These are phyloP conservation scores for Taphrorychus bicolor DNA, from an alignment of 2,888 invertebrate genomes.

Conservation along the genomic window DNA sequence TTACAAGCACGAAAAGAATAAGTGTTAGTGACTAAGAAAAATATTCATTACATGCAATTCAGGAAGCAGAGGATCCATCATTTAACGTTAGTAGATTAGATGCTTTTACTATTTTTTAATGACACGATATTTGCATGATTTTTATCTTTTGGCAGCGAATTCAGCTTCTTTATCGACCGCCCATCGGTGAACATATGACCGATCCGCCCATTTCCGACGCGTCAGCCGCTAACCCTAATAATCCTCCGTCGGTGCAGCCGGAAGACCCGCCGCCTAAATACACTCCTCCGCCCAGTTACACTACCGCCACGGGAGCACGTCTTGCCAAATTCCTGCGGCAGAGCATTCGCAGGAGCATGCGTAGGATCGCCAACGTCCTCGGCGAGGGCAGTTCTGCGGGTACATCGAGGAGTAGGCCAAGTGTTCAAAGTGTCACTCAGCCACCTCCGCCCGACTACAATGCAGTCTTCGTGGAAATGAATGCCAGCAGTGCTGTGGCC, in stretches of 20 bases:
- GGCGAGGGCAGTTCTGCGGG: slow-evolving; percentile 58
- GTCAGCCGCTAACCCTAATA: slow-evolving; percentile 45
- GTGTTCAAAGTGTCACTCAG: slow-evolving; percentile 22
- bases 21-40: too few species aligned
- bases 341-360: slow-evolving; percentile 79
- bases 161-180: slow-evolving; percentile 82
- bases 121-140: background rate
- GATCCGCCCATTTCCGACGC: slow-evolving; percentile 57
- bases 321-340: slow-evolving; percentile 77
- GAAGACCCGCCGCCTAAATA: slow-evolving; percentile 91
- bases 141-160: slow-evolving; percentile 78
- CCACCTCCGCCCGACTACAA: slow-evolving; percentile 70
- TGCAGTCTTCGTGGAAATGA: slow-evolving; percentile 69
- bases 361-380: slow-evolving; percentile 68
- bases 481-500: slow-evolving; percentile 57
- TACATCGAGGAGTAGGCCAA: slow-evolving; percentile 27
- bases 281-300: slow-evolving; percentile 92
- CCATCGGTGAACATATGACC: slow-evolving; percentile 62
- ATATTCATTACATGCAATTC: too few species aligned
- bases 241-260: slow-evolving; percentile 49
- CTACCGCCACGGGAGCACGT: slow-evolving; percentile 88
- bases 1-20: too few species aligned
- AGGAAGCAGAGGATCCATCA: slow-evolving; percentile 11
- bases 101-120: too few species aligned
- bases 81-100: slow-evolving; percentile 14